Evolutionary conservation across 2,113 vertebrate species (phyloP).

Genomic region (Gallinago media): DNA sequence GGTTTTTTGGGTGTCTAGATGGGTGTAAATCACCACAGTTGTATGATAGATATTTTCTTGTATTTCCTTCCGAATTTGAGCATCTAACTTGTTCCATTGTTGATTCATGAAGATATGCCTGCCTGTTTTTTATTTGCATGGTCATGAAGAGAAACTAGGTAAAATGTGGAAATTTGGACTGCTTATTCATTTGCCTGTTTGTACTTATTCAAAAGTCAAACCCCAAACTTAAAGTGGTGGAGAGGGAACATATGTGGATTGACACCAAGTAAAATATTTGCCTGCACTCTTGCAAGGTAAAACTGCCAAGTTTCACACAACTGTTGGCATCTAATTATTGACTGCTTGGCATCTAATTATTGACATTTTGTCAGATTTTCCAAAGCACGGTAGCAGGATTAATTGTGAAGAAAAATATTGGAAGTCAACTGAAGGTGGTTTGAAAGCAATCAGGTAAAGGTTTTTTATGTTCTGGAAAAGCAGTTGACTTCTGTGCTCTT

Average conservation of each 20-base stretch:
- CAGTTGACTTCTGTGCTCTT: background rate
- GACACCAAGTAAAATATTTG: slow-evolving; percentile 46
- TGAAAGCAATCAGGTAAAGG: background rate
- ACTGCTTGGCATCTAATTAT: background rate
- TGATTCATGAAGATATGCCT: background rate
- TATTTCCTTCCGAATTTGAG: background rate
- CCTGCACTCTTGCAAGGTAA: background rate
- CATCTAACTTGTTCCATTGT: background rate
- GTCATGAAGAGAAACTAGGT: background rate
- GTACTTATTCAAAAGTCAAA: background rate
- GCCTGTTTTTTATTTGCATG: background rate
- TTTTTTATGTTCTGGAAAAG: background rate
- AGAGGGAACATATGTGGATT: background rate
- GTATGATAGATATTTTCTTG: background rate
- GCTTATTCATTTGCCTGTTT: slow-evolving; percentile 4
- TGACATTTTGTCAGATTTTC: slow-evolving; percentile 42
- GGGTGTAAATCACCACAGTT: background rate
- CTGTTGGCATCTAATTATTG: background rate
- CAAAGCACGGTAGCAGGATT: background rate
- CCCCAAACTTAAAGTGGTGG: background rate
- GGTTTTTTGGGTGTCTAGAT: background rate
- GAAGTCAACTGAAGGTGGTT: background rate
- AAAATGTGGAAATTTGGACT: slow-evolving; percentile 17
- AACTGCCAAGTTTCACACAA: background rate
- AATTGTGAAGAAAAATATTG: background rate